A percentile compares a stretch with the other conserved stretches of the same genome.
phyloP scores from a whole-genome alignment of 2,113 vertebrate species.

The Mugil cephalus region DNA sequence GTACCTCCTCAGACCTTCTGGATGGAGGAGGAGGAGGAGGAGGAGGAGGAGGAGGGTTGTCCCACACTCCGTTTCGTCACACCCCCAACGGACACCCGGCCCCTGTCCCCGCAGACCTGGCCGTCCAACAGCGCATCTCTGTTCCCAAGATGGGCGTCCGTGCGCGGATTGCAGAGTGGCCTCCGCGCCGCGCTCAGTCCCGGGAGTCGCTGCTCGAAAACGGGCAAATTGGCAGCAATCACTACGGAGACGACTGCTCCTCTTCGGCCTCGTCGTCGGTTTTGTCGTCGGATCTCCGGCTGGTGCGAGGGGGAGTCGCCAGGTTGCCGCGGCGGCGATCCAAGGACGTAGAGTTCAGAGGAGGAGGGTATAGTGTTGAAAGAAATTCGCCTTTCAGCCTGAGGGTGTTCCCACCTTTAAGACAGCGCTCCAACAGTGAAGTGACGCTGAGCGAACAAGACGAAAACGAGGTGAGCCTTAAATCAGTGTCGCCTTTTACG shows the following conservation, averaged over 20 bases:
- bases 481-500: neutral
- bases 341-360: slow-evolving; percentile 90
- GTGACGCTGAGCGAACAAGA: slow-evolving; percentile 94
- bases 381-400: slow-evolving; percentile 79
- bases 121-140: slow-evolving; percentile 72
- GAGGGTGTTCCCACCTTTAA: slow-evolving; percentile 81
- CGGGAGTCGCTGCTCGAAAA: slow-evolving; percentile 83
- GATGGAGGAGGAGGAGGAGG: slow-evolving; percentile 75
- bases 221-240: slow-evolving; percentile 69
- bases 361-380: slow-evolving; percentile 81
- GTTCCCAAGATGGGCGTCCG: slow-evolving; percentile 96
- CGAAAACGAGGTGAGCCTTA: slow-evolving; percentile 70
- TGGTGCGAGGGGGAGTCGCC: slow-evolving; percentile 73
- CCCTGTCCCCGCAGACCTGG: slow-evolving; percentile 71
- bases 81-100: slow-evolving; percentile 80
- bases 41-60: slow-evolving; percentile 64
- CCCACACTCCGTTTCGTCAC: slow-evolving; percentile 77
- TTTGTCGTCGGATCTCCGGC: slow-evolving; percentile 57
- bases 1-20: slow-evolving; percentile 85
- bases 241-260: slow-evolving; percentile 66
- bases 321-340: slow-evolving; percentile 83
- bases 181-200: slow-evolving; percentile 87
- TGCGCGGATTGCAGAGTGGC: slow-evolving; percentile 93
- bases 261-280: slow-evolving; percentile 44
- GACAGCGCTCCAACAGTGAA: slow-evolving; percentile 93